Conservation (phyloP, 2,113 vertebrate genomes). For the Myotis davidii region DNA sequence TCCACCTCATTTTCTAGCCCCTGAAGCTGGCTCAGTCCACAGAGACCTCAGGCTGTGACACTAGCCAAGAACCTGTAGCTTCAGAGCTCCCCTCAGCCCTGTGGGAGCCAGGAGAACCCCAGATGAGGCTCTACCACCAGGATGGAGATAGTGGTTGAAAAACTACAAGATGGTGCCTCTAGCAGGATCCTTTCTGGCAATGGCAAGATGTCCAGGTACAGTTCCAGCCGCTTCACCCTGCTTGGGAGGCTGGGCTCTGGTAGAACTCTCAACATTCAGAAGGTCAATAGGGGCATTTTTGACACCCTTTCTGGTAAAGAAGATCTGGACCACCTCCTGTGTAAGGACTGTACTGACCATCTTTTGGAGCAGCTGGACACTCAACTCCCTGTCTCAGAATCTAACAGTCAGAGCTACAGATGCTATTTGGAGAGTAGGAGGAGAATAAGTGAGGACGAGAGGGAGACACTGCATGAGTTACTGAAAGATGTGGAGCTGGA, state of each 20-base stretch:
- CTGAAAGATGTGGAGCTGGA: constrained; percentile 88
- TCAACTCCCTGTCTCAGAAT: constrained; percentile 86
- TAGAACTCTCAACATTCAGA: constrained; percentile 92
- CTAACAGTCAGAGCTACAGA: constrained; percentile 93
- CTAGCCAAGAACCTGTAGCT: constrained; percentile 90
- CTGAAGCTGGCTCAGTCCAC: constrained; percentile 90
- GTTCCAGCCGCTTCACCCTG: constrained; percentile 91
- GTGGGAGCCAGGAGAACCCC: constrained; percentile 83
- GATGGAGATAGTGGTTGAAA: constrained; percentile 85
- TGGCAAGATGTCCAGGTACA: constrained; percentile 89
- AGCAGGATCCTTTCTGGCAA: constrained; percentile 83
- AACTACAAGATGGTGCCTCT: constrained; percentile 88
- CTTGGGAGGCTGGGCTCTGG: constrained; percentile 91
- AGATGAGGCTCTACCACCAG: constrained; percentile 75
- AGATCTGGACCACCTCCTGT: constrained; percentile 92
- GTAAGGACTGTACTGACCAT: constrained; percentile 94
- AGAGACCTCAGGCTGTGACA: constrained; percentile 89
- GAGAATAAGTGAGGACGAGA: constrained; percentile 86
- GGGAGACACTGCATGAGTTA: constrained; percentile 86
- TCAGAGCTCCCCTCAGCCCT: constrained; percentile 84
- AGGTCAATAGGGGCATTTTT: constrained; percentile 84
- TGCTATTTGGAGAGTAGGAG: constrained; percentile 90
- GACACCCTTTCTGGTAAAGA: constrained; percentile 95
- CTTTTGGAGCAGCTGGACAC: constrained; percentile 93
- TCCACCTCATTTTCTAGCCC: constrained; percentile 93